phyloP scores from a whole-genome alignment of 2,888 invertebrate species.

The Cephalotes varians region DNA sequence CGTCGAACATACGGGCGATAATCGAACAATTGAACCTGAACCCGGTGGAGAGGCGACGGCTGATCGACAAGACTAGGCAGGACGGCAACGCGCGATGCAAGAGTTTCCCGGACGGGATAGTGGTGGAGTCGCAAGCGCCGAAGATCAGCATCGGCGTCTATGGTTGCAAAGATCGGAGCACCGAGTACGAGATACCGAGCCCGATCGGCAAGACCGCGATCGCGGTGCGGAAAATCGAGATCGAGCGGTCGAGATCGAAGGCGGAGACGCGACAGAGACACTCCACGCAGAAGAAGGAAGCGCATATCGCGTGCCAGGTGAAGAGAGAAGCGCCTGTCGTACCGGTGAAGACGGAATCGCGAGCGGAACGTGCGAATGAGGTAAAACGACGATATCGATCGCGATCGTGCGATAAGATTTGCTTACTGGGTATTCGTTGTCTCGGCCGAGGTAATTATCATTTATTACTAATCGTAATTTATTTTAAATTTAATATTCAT shows the following conservation, averaged over 20 bases:
- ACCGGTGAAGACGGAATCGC: conserved; percentile 48
- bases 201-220: conserved; percentile 57
- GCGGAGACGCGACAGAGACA: conserved; percentile 57
- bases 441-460: neutral
- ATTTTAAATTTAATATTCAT: neutral
- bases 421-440: neutral
- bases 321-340: conserved; percentile 40
- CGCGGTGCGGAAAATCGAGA: conserved; percentile 59
- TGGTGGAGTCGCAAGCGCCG: conserved; percentile 69
- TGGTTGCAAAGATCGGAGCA: conserved; percentile 76
- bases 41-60: conserved; percentile 80
- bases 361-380: conserved; percentile 55
- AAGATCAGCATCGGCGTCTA: conserved; percentile 84
- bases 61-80: conserved; percentile 77
- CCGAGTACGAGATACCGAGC: conserved; percentile 73
- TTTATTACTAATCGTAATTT: neutral
- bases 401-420: conserved; percentile 16
- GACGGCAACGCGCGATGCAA: conserved; percentile 71
- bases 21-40: conserved; percentile 84
- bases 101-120: conserved; percentile 55
- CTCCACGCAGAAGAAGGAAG: conserved; percentile 40
- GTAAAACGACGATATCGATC: conserved; percentile 62
- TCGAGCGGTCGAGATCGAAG: conserved; percentile 60
- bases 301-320: conserved; percentile 27
- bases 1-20: conserved; percentile 84